Percentiles rank a stretch among this genome's conserved stretches.
Evolutionary conservation across 2,113 vertebrate species (phyloP).

Genomic region (Astur gentilis): DNA sequence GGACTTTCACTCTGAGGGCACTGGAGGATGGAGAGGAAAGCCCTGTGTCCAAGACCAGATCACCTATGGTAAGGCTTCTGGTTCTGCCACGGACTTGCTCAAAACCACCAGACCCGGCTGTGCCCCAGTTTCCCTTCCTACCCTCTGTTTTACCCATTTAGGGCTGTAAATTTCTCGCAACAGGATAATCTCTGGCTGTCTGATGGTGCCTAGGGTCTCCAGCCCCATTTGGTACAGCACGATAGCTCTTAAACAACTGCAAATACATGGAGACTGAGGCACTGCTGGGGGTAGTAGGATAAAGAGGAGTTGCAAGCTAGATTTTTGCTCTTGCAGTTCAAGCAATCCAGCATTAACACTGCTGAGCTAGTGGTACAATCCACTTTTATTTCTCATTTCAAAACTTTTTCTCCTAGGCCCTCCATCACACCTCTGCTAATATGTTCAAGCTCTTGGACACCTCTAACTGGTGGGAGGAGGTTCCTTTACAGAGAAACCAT

Average conservation of each 20-base stretch:
- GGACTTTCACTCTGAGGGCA: not conserved
- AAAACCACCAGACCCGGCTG: not conserved
- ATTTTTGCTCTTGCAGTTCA: not conserved
- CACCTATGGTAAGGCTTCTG: not conserved
- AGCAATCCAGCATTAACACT: not conserved
- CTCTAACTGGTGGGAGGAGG: not conserved
- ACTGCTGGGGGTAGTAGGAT: not conserved
- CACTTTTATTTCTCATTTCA: not conserved
- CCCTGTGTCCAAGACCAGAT: not conserved
- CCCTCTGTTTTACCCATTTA: not conserved
- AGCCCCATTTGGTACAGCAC: not conserved
- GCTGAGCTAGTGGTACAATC: not conserved
- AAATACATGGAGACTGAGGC: not conserved
- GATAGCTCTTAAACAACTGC: not conserved
- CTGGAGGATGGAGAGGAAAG: not conserved
- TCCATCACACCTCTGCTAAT: not conserved
- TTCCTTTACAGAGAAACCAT: not conserved
- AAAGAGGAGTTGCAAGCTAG: not conserved
- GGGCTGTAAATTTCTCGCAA: not conserved
- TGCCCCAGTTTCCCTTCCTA: not conserved
- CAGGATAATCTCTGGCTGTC: not conserved
- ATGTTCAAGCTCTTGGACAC: not conserved
- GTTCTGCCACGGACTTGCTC: not conserved
- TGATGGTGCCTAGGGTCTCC: not conserved
- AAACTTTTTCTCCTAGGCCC: not conserved